Evolutionary conservation across 2,113 vertebrate species (phyloP).

Genomic region (Phycodurus eques): DNA sequence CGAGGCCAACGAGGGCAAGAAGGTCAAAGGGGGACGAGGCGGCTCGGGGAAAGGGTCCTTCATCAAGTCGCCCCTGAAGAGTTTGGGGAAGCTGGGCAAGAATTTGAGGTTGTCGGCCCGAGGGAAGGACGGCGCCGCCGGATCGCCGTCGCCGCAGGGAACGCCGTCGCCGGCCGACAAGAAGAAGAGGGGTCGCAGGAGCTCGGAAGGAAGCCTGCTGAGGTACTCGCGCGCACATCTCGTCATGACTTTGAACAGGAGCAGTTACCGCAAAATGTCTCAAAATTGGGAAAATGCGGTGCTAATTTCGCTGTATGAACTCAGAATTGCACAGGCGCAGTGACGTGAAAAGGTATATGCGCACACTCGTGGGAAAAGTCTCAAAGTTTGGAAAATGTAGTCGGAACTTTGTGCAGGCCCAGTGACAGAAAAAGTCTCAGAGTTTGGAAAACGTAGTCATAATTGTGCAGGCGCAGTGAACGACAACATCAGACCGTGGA

Average conservation of each 20-base stretch:
- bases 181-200: constrained; percentile 73
- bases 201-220: constrained; percentile 83
- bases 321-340: too few relatives aligned
- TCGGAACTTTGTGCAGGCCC: too few relatives aligned
- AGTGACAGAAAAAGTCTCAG: too few relatives aligned
- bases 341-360: too few relatives aligned
- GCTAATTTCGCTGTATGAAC: too few relatives aligned
- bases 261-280: neutral
- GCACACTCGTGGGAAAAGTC: too few relatives aligned
- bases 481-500: too few relatives aligned
- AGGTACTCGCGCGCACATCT: constrained; percentile 39
- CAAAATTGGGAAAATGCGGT: too few relatives aligned
- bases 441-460: too few relatives aligned
- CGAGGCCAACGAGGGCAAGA: constrained; percentile 72
- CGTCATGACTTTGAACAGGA: too few relatives aligned
- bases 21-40: constrained; percentile 27
- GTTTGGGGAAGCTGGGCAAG: constrained; percentile 74
- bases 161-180: constrained; percentile 64
- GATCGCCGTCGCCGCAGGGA: constrained; percentile 27
- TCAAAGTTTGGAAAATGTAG: too few relatives aligned
- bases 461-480: too few relatives aligned
- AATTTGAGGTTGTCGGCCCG: constrained; percentile 63
- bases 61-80: constrained; percentile 81
- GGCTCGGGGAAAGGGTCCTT: constrained; percentile 60
- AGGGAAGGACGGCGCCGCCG: constrained; percentile 51